A percentile compares a stretch with the other conserved stretches of the same genome.
These are phyloP conservation scores for Syrphus vitripennis DNA, from an alignment of 2,888 invertebrate genomes.

Conservation along the genomic window DNA sequence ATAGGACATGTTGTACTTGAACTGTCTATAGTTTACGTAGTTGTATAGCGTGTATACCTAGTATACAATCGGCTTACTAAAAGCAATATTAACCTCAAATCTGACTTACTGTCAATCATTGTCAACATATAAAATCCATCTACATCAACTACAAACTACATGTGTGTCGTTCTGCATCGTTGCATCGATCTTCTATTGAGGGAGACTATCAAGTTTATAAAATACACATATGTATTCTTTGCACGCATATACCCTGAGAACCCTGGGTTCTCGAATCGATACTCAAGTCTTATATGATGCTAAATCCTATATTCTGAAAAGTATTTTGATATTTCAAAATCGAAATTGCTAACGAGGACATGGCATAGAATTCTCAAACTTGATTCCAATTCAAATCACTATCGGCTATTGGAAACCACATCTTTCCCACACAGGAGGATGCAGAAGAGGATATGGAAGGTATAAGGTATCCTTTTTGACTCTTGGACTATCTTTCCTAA, in stretches of 20 bases:
- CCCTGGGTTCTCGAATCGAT: neutral
- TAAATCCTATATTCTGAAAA: neutral
- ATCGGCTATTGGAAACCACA: slow-evolving; percentile 22
- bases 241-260: neutral
- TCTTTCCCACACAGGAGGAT: neutral
- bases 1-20: too few relatives aligned
- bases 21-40: too few relatives aligned
- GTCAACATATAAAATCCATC: slow-evolving; percentile 24
- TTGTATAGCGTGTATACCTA: too few relatives aligned
- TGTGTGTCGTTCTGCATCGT: neutral
- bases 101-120: slow-evolving; percentile 46
- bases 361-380: slow-evolving; percentile 43
- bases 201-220: slow-evolving; percentile 18
- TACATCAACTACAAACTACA: too few relatives aligned
- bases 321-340: slow-evolving; percentile 28
- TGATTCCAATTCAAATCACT: slow-evolving; percentile 57
- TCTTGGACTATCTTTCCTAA: neutral
- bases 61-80: neutral
- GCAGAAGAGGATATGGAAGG: neutral
- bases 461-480: neutral
- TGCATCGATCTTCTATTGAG: neutral
- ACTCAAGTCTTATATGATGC: slow-evolving; percentile 13
- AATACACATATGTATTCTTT: neutral
- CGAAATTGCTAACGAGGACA: slow-evolving; percentile 46
- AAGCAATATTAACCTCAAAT: neutral